phyloP scores from a whole-genome alignment of 2,888 invertebrate genomes.

The Unio pictorum region DNA sequence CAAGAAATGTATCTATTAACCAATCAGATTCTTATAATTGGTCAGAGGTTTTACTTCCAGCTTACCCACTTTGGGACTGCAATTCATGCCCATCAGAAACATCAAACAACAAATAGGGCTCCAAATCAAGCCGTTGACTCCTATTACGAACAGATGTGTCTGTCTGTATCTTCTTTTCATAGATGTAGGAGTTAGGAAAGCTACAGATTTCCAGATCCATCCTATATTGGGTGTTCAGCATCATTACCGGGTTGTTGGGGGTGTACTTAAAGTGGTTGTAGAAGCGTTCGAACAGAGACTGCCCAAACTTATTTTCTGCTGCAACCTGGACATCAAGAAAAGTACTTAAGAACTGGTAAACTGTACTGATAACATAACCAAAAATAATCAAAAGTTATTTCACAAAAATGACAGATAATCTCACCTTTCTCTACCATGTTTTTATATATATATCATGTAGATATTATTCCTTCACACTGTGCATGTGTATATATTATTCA shows the following conservation, averaged over 20 bases:
- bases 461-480: too few species aligned
- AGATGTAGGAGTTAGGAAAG: conserved; percentile 85
- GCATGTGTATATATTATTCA: too few species aligned
- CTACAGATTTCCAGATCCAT: conserved; percentile 87
- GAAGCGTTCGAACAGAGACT: conserved; percentile 85
- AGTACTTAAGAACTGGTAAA: too few species aligned
- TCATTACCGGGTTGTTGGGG: conserved; percentile 41
- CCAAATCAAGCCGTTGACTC: conserved; percentile 69
- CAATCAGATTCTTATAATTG: too few species aligned
- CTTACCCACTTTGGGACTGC: conserved; percentile 20
- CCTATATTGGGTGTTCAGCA: conserved; percentile 80
- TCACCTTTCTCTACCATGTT: too few species aligned
- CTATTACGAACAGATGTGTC: conserved; percentile 37
- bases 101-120: conserved; percentile 78
- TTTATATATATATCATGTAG: too few species aligned
- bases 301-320: conserved; percentile 79
- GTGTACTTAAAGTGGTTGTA: conserved; percentile 74
- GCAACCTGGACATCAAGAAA: conserved; percentile 76
- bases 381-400: too few species aligned
- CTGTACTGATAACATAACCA: too few species aligned
- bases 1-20: too few species aligned
- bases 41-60: too few species aligned
- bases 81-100: conserved; percentile 68
- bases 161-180: conserved; percentile 75
- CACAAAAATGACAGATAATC: too few species aligned